Conservation (phyloP, 1,140 invertebrate genomes). For the Drosophila murphyi region DNA sequence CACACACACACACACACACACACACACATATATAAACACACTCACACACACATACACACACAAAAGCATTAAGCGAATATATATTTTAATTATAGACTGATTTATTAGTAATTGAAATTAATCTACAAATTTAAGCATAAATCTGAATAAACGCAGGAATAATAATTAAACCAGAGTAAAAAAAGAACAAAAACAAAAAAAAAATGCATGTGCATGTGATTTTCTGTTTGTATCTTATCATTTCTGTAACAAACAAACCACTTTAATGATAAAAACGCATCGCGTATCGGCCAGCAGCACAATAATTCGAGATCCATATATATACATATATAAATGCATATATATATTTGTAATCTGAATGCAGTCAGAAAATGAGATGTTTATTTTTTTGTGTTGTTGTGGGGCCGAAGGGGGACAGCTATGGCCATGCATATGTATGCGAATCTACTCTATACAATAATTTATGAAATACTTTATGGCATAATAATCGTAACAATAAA, state of each 20-base stretch:
- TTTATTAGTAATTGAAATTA: constrained; percentile 84
- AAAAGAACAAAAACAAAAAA: constrained; percentile 41
- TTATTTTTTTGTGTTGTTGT: background rate
- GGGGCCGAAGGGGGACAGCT: constrained; percentile 6
- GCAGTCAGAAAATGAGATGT: background rate
- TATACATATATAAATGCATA: constrained; percentile 15
- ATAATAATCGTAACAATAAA: constrained; percentile 51
- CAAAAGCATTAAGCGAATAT: constrained; percentile 80
- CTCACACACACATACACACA: constrained; percentile 44
- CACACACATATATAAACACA: constrained; percentile 32
- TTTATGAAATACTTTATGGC: constrained; percentile 64
- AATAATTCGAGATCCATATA: constrained; percentile 15
- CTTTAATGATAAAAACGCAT: constrained; percentile 18
- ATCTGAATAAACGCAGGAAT: constrained; percentile 81
- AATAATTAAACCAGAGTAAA: constrained; percentile 68
- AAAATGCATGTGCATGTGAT: constrained; percentile 37
- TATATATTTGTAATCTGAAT: constrained; percentile 35
- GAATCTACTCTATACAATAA: constrained; percentile 57
- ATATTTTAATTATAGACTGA: constrained; percentile 84
- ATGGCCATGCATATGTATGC: constrained; percentile 22
- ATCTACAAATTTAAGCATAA: constrained; percentile 81
- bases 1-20: constrained; percentile 43
- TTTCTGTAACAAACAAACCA: constrained; percentile 26
- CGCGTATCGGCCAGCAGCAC: constrained; percentile 29
- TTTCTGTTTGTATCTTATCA: constrained; percentile 27